A percentile compares a stretch with the other conserved stretches of the same genome.
phyloP scores from a whole-genome alignment of 2,113 vertebrate genomes.

The Marmota monax region DNA sequence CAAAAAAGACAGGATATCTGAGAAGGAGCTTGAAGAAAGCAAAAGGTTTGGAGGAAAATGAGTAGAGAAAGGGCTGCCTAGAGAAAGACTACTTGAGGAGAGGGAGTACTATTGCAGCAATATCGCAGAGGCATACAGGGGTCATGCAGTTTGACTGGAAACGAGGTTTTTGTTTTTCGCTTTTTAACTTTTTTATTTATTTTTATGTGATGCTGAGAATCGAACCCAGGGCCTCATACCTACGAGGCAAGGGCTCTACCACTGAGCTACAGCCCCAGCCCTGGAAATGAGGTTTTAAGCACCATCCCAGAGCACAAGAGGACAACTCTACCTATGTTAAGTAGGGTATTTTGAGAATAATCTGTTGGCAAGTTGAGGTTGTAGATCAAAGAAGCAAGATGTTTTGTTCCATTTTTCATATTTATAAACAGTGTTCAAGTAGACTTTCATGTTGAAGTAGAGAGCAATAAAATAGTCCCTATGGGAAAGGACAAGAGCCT shows the following conservation, averaged over 20 bases:
- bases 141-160: constrained; percentile 12
- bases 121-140: not conserved
- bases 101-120: not conserved
- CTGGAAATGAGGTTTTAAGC: not conserved
- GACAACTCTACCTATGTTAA: not conserved
- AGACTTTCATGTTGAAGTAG: not conserved
- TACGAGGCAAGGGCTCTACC: too few species aligned
- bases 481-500: not conserved
- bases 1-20: not conserved
- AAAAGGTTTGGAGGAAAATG: not conserved
- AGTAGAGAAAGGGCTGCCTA: not conserved
- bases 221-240: too few species aligned
- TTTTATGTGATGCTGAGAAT: too few species aligned
- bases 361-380: not conserved
- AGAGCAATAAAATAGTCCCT: not conserved
- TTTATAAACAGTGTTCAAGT: not conserved
- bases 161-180: not conserved
- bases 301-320: not conserved
- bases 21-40: not conserved
- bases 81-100: not conserved
- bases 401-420: not conserved
- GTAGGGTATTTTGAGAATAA: not conserved
- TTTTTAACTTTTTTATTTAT: too few species aligned
- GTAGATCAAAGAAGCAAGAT: not conserved
- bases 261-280: too few species aligned